Percentiles rank a stretch among this genome's conserved stretches.
These are phyloP conservation scores for Aphrophora alni DNA, from an alignment of 2,888 invertebrate species.

Conservation along the genomic window DNA sequence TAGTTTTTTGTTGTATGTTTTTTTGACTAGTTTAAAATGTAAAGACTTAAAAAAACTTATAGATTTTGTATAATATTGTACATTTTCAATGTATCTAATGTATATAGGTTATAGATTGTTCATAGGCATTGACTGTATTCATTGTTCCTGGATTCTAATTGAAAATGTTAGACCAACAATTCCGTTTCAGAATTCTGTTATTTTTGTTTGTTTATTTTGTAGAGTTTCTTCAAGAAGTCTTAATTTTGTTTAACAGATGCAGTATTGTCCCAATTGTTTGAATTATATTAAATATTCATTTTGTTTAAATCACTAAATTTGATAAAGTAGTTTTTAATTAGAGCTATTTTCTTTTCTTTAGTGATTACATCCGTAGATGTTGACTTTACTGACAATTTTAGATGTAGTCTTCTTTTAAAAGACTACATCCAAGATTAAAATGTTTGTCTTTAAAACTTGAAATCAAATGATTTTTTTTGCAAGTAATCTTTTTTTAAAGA, in stretches of 20 bases:
- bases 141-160: slow-evolving; percentile 26
- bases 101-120: slow-evolving; percentile 28
- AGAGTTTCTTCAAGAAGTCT: neutral
- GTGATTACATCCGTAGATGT: neutral
- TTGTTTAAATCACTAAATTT: no score
- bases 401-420: neutral
- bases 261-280: neutral
- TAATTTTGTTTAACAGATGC: neutral
- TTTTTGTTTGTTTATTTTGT: slow-evolving; percentile 2
- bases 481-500: neutral
- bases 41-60: slow-evolving; percentile 37
- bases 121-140: slow-evolving; percentile 23
- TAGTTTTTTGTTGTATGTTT: slow-evolving; percentile 25
- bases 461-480: neutral
- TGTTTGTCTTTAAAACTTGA: neutral
- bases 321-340: neutral
- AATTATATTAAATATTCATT: neutral
- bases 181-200: neutral
- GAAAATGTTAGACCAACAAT: neutral
- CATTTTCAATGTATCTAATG: slow-evolving; percentile 28
- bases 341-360: neutral
- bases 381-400: neutral
- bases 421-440: neutral
- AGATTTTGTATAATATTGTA: slow-evolving; percentile 40
- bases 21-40: slow-evolving; percentile 42